A percentile compares a stretch with the other conserved stretches of the same genome.
Evolutionary conservation across 2,797 vertebrate genomes (phyloP).

Genomic region (Cynopterus sphinx): DNA sequence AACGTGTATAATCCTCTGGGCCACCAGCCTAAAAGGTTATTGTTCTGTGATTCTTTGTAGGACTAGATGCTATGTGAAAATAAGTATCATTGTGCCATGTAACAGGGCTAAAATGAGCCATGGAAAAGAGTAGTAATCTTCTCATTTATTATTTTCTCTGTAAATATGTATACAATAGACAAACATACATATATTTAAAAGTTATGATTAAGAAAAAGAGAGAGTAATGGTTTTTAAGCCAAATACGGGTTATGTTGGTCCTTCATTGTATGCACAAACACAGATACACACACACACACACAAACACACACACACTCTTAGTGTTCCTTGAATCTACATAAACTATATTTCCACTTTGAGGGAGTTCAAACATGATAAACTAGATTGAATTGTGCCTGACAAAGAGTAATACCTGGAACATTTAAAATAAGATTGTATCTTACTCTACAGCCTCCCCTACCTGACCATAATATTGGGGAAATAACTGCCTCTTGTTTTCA

Average conservation of each 20-base stretch:
- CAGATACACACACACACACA: not conserved
- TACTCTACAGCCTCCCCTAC: not conserved
- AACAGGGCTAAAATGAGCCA: not conserved
- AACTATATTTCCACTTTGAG: not conserved
- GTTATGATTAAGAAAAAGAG: not conserved
- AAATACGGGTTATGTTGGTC: not conserved
- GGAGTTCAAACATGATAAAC: not conserved
- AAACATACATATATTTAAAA: not conserved
- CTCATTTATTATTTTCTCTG: not conserved
- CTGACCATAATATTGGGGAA: not conserved
- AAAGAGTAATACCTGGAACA: not conserved
- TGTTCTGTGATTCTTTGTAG: not conserved
- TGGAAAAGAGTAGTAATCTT: not conserved
- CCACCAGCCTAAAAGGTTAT: not conserved
- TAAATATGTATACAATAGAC: not conserved
- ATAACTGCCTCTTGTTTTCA: not conserved
- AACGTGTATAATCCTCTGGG: not conserved
- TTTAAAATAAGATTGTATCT: not conserved
- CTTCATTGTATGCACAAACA: not conserved
- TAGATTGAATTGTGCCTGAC: not conserved
- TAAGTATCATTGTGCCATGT: not conserved
- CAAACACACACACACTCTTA: not conserved
- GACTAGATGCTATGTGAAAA: not conserved
- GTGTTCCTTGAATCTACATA: not conserved
- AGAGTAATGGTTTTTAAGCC: not conserved